Evolutionary conservation across 2,888 invertebrate genomes (phyloP).

Genomic region (Himalopsyche japonica): DNA sequence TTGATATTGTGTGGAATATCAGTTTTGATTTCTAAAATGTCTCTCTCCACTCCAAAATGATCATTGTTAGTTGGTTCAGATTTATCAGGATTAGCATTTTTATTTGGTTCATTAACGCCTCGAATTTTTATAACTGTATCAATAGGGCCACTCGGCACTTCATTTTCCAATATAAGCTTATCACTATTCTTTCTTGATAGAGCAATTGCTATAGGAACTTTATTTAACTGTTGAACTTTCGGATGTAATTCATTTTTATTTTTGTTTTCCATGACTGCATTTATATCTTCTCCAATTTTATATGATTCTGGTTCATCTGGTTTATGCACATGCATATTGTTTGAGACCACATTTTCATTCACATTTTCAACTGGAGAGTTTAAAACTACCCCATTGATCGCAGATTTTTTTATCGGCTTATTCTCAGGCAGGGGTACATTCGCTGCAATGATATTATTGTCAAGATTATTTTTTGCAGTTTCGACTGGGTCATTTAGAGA

Average conservation of each 20-base stretch:
- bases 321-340: slow-evolving; percentile 47
- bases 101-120: not conserved
- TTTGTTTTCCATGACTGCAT: not conserved
- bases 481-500: slow-evolving; percentile 32
- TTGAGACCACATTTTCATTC: slow-evolving; percentile 19
- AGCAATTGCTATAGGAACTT: slow-evolving; percentile 19
- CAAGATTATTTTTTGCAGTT: not conserved
- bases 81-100: slow-evolving; percentile 2
- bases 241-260: not conserved
- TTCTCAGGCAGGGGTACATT: not conserved
- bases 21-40: slow-evolving; percentile 26
- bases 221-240: not conserved
- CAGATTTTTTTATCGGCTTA: not conserved
- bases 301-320: slow-evolving; percentile 54
- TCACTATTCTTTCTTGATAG: slow-evolving; percentile 17
- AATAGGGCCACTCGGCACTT: not conserved
- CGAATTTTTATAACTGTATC: not conserved
- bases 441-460: not conserved
- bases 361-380: not conserved
- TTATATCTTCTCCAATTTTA: slow-evolving; percentile 49
- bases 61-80: slow-evolving; percentile 5
- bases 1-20: not conserved
- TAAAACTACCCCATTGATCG: not conserved
- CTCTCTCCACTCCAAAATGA: slow-evolving; percentile 33
- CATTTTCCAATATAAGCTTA: not conserved